Percentiles rank a stretch among this genome's conserved stretches.
phyloP scores from a whole-genome alignment of 2,888 invertebrate genomes.

The Stegophylla sp. region DNA sequence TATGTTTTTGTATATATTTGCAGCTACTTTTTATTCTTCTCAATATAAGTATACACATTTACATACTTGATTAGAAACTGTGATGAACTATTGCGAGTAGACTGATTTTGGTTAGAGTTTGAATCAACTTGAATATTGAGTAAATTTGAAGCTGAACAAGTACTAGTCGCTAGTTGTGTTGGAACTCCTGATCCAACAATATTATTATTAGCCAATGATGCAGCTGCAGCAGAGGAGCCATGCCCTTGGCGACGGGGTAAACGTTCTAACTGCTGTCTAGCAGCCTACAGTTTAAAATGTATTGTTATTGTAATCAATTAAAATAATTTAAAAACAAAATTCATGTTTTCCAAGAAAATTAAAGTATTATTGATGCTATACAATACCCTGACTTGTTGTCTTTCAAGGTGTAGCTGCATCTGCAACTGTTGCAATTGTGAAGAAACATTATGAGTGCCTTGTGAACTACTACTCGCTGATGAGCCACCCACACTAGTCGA shows the following conservation, averaged over 20 bases:
- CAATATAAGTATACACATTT: too few species aligned
- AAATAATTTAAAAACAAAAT: background rate
- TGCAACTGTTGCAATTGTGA: constrained; percentile 90
- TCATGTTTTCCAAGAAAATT: background rate
- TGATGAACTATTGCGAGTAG: constrained; percentile 48
- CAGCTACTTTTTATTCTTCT: too few species aligned
- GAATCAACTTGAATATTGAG: constrained; percentile 48
- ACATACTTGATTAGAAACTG: constrained; percentile 56
- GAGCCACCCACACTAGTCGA: constrained; percentile 64
- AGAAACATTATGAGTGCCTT: constrained; percentile 69
- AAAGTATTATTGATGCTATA: constrained; percentile 19
- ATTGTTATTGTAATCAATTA: background rate
- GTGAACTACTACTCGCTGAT: constrained; percentile 54
- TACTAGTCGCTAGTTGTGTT: constrained; percentile 43
- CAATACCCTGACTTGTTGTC: constrained; percentile 79
- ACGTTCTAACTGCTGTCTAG: constrained; percentile 87
- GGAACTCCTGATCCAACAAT: constrained; percentile 52
- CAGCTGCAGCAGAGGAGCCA: constrained; percentile 67
- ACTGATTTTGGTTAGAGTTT: constrained; percentile 48
- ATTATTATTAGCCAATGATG: constrained; percentile 58
- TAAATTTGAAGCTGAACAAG: constrained; percentile 47
- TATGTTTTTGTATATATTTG: too few species aligned
- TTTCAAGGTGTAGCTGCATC: constrained; percentile 91
- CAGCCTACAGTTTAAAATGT: constrained; percentile 69
- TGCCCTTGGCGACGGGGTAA: constrained; percentile 83